These are phyloP conservation scores for Leptinotarsa peninsularis DNA, from an alignment of 2,888 invertebrate genomes.

Conservation along the genomic window DNA sequence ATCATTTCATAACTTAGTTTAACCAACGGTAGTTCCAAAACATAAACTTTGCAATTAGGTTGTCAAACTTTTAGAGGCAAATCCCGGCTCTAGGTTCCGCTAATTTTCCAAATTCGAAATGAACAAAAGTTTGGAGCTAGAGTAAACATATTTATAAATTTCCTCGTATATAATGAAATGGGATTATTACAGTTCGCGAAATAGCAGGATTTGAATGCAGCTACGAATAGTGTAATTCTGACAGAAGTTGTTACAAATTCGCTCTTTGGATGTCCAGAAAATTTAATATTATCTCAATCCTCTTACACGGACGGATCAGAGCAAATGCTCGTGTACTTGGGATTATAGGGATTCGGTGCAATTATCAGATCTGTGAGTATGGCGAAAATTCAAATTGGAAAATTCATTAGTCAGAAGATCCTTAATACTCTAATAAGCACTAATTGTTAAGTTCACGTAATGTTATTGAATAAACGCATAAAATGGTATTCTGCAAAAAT, in stretches of 20 bases:
- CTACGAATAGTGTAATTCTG: background rate
- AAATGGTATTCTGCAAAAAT: background rate
- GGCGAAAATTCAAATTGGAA: background rate
- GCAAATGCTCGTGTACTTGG: background rate
- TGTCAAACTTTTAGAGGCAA: background rate
- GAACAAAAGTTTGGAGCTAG: background rate
- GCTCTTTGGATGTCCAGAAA: background rate
- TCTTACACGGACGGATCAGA: conserved; percentile 11
- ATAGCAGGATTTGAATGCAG: conserved; percentile 3
- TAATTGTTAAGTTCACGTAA: background rate
- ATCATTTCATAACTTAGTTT: background rate
- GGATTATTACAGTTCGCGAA: background rate
- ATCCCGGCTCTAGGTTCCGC: background rate
- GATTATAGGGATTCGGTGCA: background rate
- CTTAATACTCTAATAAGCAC: background rate
- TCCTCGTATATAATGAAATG: background rate
- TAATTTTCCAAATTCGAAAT: background rate
- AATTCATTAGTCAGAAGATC: background rate
- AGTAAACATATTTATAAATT: background rate
- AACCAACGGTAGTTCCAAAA: background rate
- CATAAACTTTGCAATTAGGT: background rate
- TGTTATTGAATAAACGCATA: background rate
- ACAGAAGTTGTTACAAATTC: background rate
- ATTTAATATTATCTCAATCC: conserved; percentile 12
- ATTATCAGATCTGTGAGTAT: background rate